Conservation (phyloP, 2,888 invertebrate species). For the Portevinia maculata region DNA sequence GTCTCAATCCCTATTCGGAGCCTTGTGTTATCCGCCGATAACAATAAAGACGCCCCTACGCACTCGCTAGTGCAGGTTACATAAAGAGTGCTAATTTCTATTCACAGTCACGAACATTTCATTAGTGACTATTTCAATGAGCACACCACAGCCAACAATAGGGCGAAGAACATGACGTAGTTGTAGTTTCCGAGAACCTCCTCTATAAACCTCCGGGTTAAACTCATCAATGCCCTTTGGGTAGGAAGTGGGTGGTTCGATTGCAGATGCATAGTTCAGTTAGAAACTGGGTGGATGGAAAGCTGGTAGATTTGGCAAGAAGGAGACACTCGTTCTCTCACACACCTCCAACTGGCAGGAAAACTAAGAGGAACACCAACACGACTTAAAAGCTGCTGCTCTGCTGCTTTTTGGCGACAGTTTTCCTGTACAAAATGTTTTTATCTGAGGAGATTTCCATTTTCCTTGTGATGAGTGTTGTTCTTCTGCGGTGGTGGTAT, state of each 20-base stretch:
- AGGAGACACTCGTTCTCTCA: slow-evolving; percentile 6
- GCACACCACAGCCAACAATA: slow-evolving; percentile 42
- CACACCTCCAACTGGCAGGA: slow-evolving; percentile 13
- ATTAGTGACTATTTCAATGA: slow-evolving; percentile 69
- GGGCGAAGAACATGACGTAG: slow-evolving; percentile 48
- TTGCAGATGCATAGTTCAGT: slow-evolving; percentile 34
- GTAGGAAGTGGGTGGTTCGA: slow-evolving; percentile 21
- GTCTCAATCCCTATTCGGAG: slow-evolving; percentile 32
- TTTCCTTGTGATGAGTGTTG: slow-evolving; percentile 25
- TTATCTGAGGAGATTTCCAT: slow-evolving; percentile 50
- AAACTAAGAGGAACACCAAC: slow-evolving; percentile 25
- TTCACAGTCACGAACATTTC: slow-evolving; percentile 71
- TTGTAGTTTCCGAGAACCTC: slow-evolving; percentile 30
- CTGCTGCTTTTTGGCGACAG: slow-evolving; percentile 60
- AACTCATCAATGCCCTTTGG: slow-evolving; percentile 35
- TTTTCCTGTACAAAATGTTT: slow-evolving; percentile 40
- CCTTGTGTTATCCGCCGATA: neutral
- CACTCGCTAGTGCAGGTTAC: slow-evolving; percentile 1
- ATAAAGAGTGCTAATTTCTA: slow-evolving; percentile 61
- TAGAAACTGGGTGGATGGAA: slow-evolving; percentile 4
- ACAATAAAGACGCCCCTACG: neutral
- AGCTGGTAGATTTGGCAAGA: slow-evolving; percentile 25
- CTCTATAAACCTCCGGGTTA: slow-evolving; percentile 26
- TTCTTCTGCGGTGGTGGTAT: slow-evolving; percentile 8
- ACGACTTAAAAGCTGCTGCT: slow-evolving; percentile 53